A percentile compares a stretch with the other conserved stretches of the same genome.
These are phyloP conservation scores for Microcebus tavaratra DNA, from an alignment of 2,113 vertebrate species.

Conservation along the genomic window DNA sequence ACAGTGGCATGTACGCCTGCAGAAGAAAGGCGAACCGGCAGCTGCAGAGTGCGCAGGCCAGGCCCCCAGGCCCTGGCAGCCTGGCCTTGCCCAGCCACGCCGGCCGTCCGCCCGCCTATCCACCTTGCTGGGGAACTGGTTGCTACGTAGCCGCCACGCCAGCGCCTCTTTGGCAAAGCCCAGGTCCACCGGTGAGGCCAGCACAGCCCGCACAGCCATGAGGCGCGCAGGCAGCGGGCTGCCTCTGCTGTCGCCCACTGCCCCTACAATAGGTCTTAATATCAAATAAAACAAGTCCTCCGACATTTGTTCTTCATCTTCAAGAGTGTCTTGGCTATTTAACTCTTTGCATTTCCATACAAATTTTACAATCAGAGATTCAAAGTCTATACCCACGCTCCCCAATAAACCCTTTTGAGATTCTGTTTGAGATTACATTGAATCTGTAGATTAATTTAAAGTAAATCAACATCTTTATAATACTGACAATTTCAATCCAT, in stretches of 20 bases:
- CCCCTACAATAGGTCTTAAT: background rate
- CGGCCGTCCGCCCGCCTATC: slow-evolving; percentile 84
- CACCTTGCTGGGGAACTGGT: slow-evolving; percentile 94
- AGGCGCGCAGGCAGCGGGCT: too few species aligned
- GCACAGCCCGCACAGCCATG: fast-evolving
- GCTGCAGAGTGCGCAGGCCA: slow-evolving; percentile 89
- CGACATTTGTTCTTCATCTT: background rate
- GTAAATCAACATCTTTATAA: background rate
- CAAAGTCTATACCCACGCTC: background rate
- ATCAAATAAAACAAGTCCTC: slow-evolving; percentile 2
- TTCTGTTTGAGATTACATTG: background rate
- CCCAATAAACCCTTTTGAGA: background rate
- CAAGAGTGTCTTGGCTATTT: background rate
- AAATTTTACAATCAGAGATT: slow-evolving; percentile 19
- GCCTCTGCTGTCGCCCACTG: fast-evolving
- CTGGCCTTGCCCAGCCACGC: slow-evolving; percentile 90
- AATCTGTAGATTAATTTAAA: background rate
- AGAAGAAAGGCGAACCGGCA: slow-evolving; percentile 89
- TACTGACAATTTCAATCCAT: background rate
- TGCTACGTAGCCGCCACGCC: slow-evolving; percentile 87
- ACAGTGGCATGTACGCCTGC: slow-evolving; percentile 93
- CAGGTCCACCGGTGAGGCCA: slow-evolving; percentile 78
- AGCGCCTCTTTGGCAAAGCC: slow-evolving; percentile 88
- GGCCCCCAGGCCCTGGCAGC: slow-evolving; percentile 82
- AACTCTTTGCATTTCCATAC: background rate